phyloP scores from a whole-genome alignment of 2,888 invertebrate genomes.

The Leptogaster cylindrica region DNA sequence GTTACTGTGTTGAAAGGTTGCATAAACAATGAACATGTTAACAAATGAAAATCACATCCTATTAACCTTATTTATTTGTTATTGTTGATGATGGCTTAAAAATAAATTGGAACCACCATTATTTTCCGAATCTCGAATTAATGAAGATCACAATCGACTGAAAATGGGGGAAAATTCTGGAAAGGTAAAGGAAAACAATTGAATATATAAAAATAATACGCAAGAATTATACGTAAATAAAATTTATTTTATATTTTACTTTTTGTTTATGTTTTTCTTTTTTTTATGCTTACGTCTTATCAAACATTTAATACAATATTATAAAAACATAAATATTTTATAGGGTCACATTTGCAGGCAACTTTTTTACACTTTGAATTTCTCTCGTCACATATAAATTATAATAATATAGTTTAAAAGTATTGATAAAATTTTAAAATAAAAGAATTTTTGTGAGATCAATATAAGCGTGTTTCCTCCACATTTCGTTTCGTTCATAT shows the following conservation, averaged over 20 bases:
- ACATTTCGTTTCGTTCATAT: slow-evolving; percentile 5
- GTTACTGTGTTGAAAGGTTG: too few relatives aligned
- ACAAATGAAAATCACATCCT: too few relatives aligned
- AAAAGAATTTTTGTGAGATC: slow-evolving; percentile 36
- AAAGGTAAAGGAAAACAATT: too few relatives aligned
- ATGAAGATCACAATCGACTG: too few relatives aligned
- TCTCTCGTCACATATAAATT: slow-evolving; percentile 26
- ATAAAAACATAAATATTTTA: slow-evolving; percentile 26
- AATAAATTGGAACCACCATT: too few relatives aligned
- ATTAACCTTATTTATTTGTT: too few relatives aligned
- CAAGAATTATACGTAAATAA: slow-evolving; percentile 15
- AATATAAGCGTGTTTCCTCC: slow-evolving; percentile 39
- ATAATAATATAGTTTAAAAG: slow-evolving; percentile 29
- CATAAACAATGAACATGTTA: too few relatives aligned
- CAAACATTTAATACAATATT: slow-evolving; percentile 23
- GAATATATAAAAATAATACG: too few relatives aligned
- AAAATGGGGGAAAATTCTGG: too few relatives aligned
- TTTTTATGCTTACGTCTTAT: slow-evolving; percentile 5
- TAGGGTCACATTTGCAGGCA: slow-evolving; percentile 8
- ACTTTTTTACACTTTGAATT: slow-evolving; percentile 22
- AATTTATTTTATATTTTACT: slow-evolving; percentile 22
- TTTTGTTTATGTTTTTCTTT: slow-evolving; percentile 5
- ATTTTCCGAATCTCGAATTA: too few relatives aligned
- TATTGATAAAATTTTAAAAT: slow-evolving; percentile 21
- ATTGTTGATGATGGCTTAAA: too few relatives aligned